Conservation (phyloP, 35 echinoderm and acorn worm species). For the Ophioderma brevispina region DNA sequence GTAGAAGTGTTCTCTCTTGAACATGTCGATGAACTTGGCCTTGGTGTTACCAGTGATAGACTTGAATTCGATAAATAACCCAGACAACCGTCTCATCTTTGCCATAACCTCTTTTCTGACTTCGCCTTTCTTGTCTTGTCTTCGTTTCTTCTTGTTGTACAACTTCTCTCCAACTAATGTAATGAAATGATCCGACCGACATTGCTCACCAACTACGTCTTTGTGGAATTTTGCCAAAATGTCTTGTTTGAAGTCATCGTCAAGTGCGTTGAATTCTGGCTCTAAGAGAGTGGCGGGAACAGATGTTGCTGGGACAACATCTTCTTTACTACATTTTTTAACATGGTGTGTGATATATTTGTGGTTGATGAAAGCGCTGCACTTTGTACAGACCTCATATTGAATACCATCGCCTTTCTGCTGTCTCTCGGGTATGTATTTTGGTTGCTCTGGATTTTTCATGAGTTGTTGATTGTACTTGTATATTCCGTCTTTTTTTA, state of each 20-base stretch:
- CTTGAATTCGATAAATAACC: conserved; percentile 17
- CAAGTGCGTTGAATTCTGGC: not conserved
- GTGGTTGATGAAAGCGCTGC: conserved; percentile 37
- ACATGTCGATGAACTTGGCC: conserved; percentile 42
- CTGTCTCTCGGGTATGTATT: conserved; percentile 8
- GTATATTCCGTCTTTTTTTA: conserved; percentile 54
- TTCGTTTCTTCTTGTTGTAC: conserved; percentile 51
- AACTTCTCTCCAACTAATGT: conserved; percentile 36
- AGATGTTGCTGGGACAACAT: not conserved
- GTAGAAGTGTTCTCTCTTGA: conserved; percentile 37
- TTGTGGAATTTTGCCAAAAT: conserved; percentile 52
- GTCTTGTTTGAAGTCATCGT: conserved; percentile 23
- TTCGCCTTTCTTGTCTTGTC: conserved; percentile 45
- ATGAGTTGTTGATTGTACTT: conserved; percentile 16
- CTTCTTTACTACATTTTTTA: not conserved
- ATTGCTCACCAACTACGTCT: not conserved
- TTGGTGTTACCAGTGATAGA: too few relatives aligned
- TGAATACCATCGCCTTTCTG: not conserved
- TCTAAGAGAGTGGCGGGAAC: conserved; percentile 32
- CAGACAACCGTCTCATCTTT: conserved; percentile 47
- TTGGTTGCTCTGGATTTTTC: conserved; percentile 3
- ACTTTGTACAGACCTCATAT: conserved; percentile 22
- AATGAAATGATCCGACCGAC: conserved; percentile 3
- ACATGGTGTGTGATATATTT: conserved; percentile 37
- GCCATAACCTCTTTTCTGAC: conserved; percentile 58